A percentile compares a stretch with the other conserved stretches of the same genome.
Conservation (phyloP, 2,797 vertebrate species). For the Euphonia xanthogaster region DNA sequence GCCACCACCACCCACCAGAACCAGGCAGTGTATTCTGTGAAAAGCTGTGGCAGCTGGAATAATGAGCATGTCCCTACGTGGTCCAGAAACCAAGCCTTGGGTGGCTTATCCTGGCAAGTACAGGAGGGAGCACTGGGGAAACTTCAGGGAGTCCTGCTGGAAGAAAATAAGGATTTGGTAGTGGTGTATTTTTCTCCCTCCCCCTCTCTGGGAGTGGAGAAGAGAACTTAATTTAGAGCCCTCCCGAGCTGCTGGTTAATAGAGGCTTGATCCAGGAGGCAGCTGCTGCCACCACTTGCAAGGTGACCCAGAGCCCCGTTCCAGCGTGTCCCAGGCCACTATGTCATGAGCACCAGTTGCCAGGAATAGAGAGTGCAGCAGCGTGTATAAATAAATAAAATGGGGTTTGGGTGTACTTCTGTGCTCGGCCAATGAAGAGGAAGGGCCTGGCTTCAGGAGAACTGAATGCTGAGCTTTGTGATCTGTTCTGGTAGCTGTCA, state of each 20-base stretch:
- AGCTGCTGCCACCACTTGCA: conserved; percentile 57
- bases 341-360: conserved; percentile 51
- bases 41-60: neutral
- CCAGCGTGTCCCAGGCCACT: conserved; percentile 26
- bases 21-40: neutral
- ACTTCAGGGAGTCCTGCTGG: neutral
- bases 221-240: conserved; percentile 52
- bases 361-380: conserved; percentile 25
- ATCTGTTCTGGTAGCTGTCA: neutral
- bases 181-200: neutral
- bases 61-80: rapidly evolving
- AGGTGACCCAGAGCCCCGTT: conserved; percentile 40
- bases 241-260: conserved; percentile 10
- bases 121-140: neutral
- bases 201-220: neutral
- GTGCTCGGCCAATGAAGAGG: neutral
- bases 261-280: conserved; percentile 43
- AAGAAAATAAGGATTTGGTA: neutral
- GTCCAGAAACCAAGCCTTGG: neutral
- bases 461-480: neutral
- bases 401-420: conserved; percentile 6
- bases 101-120: neutral
- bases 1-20: neutral
- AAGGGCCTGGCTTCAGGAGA: neutral
- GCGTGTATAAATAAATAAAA: conserved; percentile 56